Percentiles rank a stretch among this genome's conserved stretches.
phyloP scores from a whole-genome alignment of 2,797 vertebrate genomes.

The Dryobates pubescens region DNA sequence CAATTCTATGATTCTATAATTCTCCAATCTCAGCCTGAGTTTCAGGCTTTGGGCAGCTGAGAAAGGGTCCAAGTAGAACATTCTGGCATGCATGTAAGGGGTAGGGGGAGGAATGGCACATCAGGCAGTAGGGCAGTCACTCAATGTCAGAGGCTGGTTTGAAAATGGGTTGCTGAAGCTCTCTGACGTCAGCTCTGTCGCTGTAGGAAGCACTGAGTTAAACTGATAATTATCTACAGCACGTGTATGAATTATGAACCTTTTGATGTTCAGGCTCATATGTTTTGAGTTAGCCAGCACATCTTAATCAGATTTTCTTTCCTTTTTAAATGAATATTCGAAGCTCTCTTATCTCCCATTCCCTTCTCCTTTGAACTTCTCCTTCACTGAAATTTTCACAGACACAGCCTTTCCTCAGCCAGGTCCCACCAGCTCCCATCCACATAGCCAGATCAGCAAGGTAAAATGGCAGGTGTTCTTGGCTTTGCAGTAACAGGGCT shows the following conservation, averaged over 20 bases:
- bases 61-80: neutral
- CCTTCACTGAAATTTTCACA: neutral
- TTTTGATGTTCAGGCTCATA: conserved; percentile 65
- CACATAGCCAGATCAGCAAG: neutral
- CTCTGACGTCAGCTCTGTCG: conserved; percentile 53
- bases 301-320: conserved; percentile 66
- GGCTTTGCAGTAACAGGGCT: neutral
- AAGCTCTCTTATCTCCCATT: conserved; percentile 53
- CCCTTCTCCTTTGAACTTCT: conserved; percentile 50
- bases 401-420: neutral
- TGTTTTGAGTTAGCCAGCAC: conserved; percentile 65
- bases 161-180: neutral
- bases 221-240: conserved; percentile 72
- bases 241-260: conserved; percentile 26
- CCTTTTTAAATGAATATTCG: conserved; percentile 37
- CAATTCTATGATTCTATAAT: too few relatives aligned
- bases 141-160: conserved; percentile 20
- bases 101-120: fast-evolving
- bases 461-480: neutral
- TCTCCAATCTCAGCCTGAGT: neutral
- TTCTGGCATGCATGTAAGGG: neutral
- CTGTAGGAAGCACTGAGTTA: conserved; percentile 65
- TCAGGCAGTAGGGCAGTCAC: neutral
- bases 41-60: neutral
- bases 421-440: neutral